phyloP scores from a whole-genome alignment of 2,797 vertebrate species.

The Cirrhinus mrigala region DNA sequence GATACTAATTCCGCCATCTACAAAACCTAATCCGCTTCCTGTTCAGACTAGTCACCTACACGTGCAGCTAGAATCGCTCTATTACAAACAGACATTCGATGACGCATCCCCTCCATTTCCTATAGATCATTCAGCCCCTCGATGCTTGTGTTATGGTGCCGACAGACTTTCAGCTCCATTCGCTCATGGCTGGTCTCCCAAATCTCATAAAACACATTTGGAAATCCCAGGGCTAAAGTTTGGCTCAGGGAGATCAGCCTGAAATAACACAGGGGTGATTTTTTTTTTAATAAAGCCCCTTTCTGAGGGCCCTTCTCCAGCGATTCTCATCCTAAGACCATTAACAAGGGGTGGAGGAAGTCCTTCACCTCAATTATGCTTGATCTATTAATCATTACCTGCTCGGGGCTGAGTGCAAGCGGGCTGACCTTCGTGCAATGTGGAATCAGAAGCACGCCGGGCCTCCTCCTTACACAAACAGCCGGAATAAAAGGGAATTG shows the following conservation, averaged over 20 bases:
- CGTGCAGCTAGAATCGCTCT: background rate
- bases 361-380: constrained; percentile 56
- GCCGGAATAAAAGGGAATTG: constrained; percentile 61
- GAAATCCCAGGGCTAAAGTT: constrained; percentile 40
- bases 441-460: constrained; percentile 62
- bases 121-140: background rate
- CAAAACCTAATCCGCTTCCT: constrained; percentile 9
- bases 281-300: constrained; percentile 42
- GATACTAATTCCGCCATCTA: constrained; percentile 10
- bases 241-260: constrained; percentile 37
- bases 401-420: constrained; percentile 41
- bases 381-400: constrained; percentile 71
- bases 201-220: constrained; percentile 49
- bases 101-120: background rate
- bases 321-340: constrained; percentile 30
- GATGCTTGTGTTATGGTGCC: background rate
- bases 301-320: constrained; percentile 12
- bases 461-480: constrained; percentile 80
- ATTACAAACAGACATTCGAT: background rate
- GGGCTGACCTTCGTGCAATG: constrained; percentile 67
- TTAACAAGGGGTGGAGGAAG: constrained; percentile 49
- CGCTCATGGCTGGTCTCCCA: constrained; percentile 18
- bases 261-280: constrained; percentile 31
- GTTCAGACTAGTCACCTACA: constrained; percentile 19
- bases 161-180: constrained; percentile 17